Base-by-base conservation (phyloP, 2,797 vertebrate species). In the Chiropotes sagulatus region DNA sequence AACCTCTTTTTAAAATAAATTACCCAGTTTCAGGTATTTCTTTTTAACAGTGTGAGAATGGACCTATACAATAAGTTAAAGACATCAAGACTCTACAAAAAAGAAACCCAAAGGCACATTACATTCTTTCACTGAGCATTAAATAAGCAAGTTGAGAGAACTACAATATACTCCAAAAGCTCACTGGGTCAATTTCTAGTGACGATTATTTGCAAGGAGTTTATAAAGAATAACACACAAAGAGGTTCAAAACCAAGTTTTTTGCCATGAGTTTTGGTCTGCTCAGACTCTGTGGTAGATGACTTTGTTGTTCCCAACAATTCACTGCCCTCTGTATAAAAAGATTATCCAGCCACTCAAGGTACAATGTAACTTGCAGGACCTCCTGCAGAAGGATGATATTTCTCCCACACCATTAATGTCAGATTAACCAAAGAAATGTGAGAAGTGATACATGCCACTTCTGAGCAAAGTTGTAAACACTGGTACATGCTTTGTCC, bases 81-180 rank as follows among this genome's bases (percentile, higher is more conserved):
- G 30, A 81, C 26, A 88, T 41, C 52, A 54, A 44, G n/a, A 76
- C 5, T 90, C 70, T 61, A 52, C 41, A 54, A 93, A 75, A 86
- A 73, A 75, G 72, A 87, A 96, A 93, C n/a, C 46, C n/a, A 54
- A 78, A 95, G 57, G 48, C 30, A 90, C 20, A 75, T 7, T 85
- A 50, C 48, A 88, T 44, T 79, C 46, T 95, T 70, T 85, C 0
- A 73, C 0, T 87, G 75, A 79, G 20, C n/a, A 87, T 92, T 85
- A 89, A 96, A 64, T 92, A 92, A 90, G 41, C 22, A 88, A 88
- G 36, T 46, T 73, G 48, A 78, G 19, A 94, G 28, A 87, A 84
- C 50, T 36, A 44, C 36, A 93, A 96, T 78, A 90, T 86, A 95
- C 30, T 93, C 86, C 90, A 88, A 91, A 97, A 97, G 46, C 33